phyloP scores from a whole-genome alignment of 2,797 vertebrate species.

The Craterocephalus amniculus region DNA sequence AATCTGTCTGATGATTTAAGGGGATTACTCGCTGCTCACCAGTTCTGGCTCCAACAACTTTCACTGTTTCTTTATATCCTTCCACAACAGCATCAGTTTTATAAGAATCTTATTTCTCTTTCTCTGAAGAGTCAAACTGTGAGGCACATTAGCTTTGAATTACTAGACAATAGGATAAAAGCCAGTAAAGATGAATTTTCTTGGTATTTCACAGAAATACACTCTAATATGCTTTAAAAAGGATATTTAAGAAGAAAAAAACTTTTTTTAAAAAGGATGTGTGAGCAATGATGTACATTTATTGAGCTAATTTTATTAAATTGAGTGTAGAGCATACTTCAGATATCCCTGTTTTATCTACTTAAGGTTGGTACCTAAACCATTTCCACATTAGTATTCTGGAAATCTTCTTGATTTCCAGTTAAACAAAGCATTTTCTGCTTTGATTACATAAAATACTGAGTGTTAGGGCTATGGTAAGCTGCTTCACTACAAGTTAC shows the following conservation, averaged over 20 bases:
- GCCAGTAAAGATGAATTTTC: neutral
- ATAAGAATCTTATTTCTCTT: neutral
- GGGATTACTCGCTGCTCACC: conserved; percentile 20
- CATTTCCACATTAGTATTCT: too few relatives aligned
- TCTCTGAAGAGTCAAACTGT: conserved; percentile 2
- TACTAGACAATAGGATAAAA: neutral
- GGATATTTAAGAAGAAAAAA: neutral
- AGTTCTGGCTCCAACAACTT: conserved; percentile 19
- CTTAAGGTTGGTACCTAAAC: too few relatives aligned
- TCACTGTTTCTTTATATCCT: conserved; percentile 2
- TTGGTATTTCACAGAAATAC: neutral
- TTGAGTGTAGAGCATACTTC: too few relatives aligned
- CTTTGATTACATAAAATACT: too few relatives aligned
- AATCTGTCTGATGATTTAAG: conserved; percentile 40
- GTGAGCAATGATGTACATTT: too few relatives aligned
- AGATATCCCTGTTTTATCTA: too few relatives aligned
- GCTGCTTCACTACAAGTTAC: too few relatives aligned
- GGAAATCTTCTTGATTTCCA: too few relatives aligned
- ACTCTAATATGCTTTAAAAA: neutral
- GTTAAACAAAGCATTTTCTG: too few relatives aligned
- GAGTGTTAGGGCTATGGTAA: too few relatives aligned
- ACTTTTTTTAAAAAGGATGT: too few relatives aligned
- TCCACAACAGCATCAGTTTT: neutral
- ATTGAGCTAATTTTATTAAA: too few relatives aligned
- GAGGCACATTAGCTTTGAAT: neutral